Evolutionary conservation across 2,888 invertebrate genomes (phyloP).

Genomic region (Linhomoeus sp.): DNA sequence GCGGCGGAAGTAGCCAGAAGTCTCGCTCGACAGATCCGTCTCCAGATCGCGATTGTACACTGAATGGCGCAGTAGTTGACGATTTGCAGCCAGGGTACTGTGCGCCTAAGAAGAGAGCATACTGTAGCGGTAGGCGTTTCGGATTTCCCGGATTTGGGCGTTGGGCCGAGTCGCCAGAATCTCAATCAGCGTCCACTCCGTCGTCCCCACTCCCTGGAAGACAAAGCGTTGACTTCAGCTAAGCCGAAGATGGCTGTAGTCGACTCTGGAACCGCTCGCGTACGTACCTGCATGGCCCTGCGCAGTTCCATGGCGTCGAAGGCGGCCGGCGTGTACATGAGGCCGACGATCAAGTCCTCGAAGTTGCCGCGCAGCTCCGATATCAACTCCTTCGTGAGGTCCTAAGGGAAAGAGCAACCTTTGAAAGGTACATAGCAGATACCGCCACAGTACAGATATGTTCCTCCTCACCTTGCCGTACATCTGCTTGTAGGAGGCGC

Average conservation of each 20-base stretch:
- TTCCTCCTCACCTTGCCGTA: constrained; percentile 58
- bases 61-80: too few species aligned
- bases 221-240: too few species aligned
- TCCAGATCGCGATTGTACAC: constrained; percentile 21
- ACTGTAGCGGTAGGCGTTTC: constrained; percentile 28
- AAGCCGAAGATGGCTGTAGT: too few species aligned
- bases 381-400: constrained; percentile 13
- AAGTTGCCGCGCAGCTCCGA: constrained; percentile 24
- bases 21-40: constrained; percentile 44
- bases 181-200: constrained; percentile 64
- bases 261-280: background rate
- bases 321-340: constrained; percentile 26
- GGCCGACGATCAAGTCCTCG: constrained; percentile 19
- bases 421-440: too few species aligned
- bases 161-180: constrained; percentile 69
- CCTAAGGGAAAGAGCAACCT: constrained; percentile 8
- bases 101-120: too few species aligned
- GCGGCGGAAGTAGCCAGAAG: constrained; percentile 72
- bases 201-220: constrained; percentile 51
- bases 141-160: constrained; percentile 33
- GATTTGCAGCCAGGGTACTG: too few species aligned
- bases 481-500: constrained; percentile 51
- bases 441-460: too few species aligned
- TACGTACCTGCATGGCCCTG: constrained; percentile 27
- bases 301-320: constrained; percentile 32